A percentile compares a stretch with the other conserved stretches of the same genome.
phyloP scores from a whole-genome alignment of 2,797 vertebrate species.

The Trachurus trachurus region DNA sequence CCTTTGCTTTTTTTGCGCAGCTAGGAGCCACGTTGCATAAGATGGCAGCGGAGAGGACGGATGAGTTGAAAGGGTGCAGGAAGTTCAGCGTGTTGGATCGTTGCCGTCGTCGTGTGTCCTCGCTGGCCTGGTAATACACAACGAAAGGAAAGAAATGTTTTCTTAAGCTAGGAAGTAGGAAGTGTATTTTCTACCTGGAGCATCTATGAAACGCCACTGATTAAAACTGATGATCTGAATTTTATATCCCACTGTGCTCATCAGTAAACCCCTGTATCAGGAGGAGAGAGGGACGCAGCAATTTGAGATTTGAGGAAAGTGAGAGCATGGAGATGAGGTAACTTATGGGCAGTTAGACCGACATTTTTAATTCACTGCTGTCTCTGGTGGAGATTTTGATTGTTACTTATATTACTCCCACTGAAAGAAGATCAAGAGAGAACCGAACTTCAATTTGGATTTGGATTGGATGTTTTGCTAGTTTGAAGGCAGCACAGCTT shows the following conservation, averaged over 20 bases:
- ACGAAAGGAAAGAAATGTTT: slow-evolving; percentile 11
- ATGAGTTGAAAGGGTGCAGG: slow-evolving; percentile 22
- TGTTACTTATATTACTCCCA: neutral
- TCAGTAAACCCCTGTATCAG: neutral
- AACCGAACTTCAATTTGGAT: neutral
- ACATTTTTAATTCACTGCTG: neutral
- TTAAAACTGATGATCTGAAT: slow-evolving; percentile 6
- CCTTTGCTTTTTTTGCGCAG: slow-evolving; percentile 32
- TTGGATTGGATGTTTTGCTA: neutral
- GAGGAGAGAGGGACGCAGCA: neutral
- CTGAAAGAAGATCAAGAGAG: neutral
- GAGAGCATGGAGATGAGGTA: neutral
- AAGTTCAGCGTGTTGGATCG: slow-evolving; percentile 33
- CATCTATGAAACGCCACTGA: neutral
- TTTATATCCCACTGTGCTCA: neutral
- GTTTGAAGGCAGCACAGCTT: neutral
- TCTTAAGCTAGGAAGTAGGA: too few relatives aligned
- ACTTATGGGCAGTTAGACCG: neutral
- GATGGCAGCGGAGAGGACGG: slow-evolving; percentile 5
- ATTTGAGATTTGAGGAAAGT: neutral
- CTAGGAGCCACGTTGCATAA: slow-evolving; percentile 14
- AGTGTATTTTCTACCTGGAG: slow-evolving; percentile 9
- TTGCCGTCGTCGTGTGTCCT: slow-evolving; percentile 24
- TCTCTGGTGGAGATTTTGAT: neutral
- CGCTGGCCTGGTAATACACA: neutral